These are phyloP conservation scores for Sarcophaga variegata DNA, from an alignment of 2,888 invertebrate species.

Conservation along the genomic window DNA sequence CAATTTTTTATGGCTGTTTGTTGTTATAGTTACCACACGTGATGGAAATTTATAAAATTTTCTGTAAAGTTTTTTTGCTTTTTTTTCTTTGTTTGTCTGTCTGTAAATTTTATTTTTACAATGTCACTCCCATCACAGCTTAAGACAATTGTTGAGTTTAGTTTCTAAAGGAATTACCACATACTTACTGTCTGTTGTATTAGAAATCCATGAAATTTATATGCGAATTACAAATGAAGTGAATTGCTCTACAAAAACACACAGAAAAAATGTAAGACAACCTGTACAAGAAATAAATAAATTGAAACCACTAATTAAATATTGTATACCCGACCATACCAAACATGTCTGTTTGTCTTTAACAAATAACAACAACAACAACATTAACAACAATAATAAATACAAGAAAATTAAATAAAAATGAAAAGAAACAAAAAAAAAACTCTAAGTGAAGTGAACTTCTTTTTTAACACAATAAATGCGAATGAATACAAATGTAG, in stretches of 20 bases:
- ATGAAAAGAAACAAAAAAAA: constrained; percentile 8
- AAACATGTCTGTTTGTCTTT: neutral
- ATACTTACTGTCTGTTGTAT: constrained; percentile 35
- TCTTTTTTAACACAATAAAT: constrained; percentile 38
- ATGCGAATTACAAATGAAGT: constrained; percentile 67
- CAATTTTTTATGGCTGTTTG: constrained; percentile 50
- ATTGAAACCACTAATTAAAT: constrained; percentile 68
- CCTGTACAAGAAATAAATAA: constrained; percentile 23
- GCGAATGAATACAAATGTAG: constrained; percentile 57
- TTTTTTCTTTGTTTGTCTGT: neutral
- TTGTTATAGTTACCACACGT: constrained; percentile 65
- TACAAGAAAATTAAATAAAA: constrained; percentile 17
- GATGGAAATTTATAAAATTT: constrained; percentile 13
- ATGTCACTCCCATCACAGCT: constrained; percentile 63
- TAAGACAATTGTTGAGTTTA: constrained; percentile 35
- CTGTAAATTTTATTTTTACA: constrained; percentile 29
- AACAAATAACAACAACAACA: constrained; percentile 22
- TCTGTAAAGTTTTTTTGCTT: neutral
- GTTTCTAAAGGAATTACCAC: constrained; percentile 41
- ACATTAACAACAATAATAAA: constrained; percentile 19
- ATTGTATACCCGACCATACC: constrained; percentile 24
- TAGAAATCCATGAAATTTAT: constrained; percentile 62
- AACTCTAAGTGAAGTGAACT: constrained; percentile 32
- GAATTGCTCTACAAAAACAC: constrained; percentile 53
- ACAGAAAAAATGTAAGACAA: neutral